These are phyloP conservation scores for Drosophila ficusphila DNA, from an alignment of 1,140 invertebrate species.

Conservation along the genomic window DNA sequence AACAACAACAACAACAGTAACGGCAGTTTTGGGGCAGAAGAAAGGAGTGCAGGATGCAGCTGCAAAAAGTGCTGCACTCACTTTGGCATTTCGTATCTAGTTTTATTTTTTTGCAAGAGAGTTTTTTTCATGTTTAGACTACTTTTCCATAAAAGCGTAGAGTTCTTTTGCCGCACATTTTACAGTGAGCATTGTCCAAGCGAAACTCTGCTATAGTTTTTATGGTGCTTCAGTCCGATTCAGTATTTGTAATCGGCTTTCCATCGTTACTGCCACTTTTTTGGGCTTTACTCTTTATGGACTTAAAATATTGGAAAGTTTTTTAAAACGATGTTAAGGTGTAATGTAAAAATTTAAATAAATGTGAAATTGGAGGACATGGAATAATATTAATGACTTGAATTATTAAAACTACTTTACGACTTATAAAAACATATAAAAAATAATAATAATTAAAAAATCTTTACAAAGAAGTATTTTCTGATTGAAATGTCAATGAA, in stretches of 20 bases:
- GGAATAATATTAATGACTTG: no score
- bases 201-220: neutral
- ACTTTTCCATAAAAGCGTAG: conserved; percentile 16
- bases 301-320: no score
- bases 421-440: no score
- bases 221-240: neutral
- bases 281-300: no score
- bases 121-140: conserved; percentile 37
- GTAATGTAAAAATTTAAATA: no score
- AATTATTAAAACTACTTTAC: no score
- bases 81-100: conserved; percentile 65
- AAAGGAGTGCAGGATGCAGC: conserved; percentile 7
- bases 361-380: no score
- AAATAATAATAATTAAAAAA: no score
- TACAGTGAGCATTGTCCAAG: conserved; percentile 4
- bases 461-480: no score
- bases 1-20: conserved; percentile 16
- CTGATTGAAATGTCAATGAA: no score
- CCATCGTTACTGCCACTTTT: no score
- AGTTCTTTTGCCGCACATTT: conserved; percentile 15
- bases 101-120: conserved; percentile 48
- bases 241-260: neutral
- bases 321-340: no score
- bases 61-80: conserved; percentile 56
- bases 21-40: neutral